Conservation (phyloP, 2,888 invertebrate genomes). For the Tetranychus truncatus region DNA sequence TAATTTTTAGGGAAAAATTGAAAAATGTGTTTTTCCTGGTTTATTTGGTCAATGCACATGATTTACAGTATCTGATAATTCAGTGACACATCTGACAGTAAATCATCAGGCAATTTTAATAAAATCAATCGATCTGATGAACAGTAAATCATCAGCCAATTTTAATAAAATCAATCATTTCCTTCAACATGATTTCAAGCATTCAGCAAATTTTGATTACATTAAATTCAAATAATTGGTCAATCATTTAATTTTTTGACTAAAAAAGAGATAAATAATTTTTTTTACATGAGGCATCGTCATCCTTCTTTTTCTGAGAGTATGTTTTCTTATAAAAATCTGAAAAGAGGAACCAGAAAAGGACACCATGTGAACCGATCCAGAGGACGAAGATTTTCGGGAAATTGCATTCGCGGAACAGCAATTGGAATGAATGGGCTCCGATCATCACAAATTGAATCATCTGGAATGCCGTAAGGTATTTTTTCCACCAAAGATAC, state of each 20-base stretch:
- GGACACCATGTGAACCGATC: constrained; percentile 36
- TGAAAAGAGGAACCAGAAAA: constrained; percentile 35
- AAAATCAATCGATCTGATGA: neutral
- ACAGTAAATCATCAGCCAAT: neutral
- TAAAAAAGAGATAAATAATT: no score
- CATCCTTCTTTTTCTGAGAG: neutral
- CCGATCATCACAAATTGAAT: constrained; percentile 62
- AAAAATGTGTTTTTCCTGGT: no score
- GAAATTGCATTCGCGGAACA: constrained; percentile 63
- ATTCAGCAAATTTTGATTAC: no score
- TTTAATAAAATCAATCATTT: neutral
- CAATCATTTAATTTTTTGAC: no score
- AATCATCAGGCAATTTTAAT: neutral
- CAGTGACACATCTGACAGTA: no score
- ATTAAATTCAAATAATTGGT: no score
- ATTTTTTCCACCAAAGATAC: constrained; percentile 37
- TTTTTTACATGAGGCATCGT: neutral
- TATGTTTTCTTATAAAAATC: constrained; percentile 35
- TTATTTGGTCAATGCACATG: no score
- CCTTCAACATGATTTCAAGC: neutral
- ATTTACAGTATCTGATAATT: no score
- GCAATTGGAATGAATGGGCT: constrained; percentile 59
- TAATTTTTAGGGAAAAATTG: no score
- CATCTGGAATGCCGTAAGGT: constrained; percentile 38
- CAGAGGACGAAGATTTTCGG: constrained; percentile 46